These are phyloP conservation scores for Cyrtodaria siliqua DNA, from an alignment of 2,888 invertebrate species.

Conservation along the genomic window DNA sequence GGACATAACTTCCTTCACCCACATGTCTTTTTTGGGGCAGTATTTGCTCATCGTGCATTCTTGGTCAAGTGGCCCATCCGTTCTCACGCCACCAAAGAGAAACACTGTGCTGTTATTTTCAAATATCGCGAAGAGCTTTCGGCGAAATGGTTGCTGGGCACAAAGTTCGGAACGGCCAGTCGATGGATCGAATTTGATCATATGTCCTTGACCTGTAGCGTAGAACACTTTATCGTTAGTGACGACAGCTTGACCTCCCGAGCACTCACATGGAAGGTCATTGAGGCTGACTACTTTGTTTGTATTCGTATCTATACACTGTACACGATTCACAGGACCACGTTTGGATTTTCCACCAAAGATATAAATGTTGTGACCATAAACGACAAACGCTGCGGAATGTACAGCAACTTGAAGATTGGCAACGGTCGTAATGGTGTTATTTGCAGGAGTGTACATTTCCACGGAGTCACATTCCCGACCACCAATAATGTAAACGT, in stretches of 20 bases:
- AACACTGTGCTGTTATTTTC: conserved; percentile 12
- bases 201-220: conserved; percentile 36
- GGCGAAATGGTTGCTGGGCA: conserved; percentile 29
- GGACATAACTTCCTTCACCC: conserved; percentile 9
- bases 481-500: not conserved
- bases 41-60: conserved; percentile 25
- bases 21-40: conserved; percentile 17
- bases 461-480: not conserved
- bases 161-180: conserved; percentile 38
- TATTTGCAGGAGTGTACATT: not conserved
- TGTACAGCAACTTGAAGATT: not conserved
- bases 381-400: not conserved
- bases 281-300: not conserved
- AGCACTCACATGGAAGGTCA: not conserved
- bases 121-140: conserved; percentile 41
- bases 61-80: conserved; percentile 2
- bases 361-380: not conserved
- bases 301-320: not conserved
- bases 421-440: not conserved
- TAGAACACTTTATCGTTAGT: conserved; percentile 18
- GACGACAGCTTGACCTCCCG: conserved; percentile 25
- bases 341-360: not conserved
- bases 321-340: not conserved
- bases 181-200: conserved; percentile 36
- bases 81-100: conserved; percentile 37